These are phyloP conservation scores for Stylophora pistillata DNA, from an alignment of 64 coral and sea anemone species.

Conservation along the genomic window DNA sequence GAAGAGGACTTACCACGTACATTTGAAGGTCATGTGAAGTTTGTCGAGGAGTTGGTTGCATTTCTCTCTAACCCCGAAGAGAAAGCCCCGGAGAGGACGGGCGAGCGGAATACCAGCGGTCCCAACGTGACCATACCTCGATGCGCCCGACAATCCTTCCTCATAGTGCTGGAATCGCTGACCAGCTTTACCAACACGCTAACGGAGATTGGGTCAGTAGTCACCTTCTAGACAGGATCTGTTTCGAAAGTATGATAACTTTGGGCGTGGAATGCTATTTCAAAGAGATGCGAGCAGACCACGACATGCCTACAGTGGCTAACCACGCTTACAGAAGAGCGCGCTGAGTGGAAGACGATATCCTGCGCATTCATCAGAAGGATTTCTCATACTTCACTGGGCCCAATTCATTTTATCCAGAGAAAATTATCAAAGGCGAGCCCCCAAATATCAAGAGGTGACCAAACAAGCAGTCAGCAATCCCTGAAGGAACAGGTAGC, in stretches of 20 bases:
- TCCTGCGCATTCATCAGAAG: constrained; percentile 36
- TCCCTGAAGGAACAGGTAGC: constrained; percentile 27
- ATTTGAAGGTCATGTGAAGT: constrained; percentile 60
- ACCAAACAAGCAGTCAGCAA: constrained; percentile 1
- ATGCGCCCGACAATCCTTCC: constrained; percentile 28
- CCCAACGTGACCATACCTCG: constrained; percentile 53
- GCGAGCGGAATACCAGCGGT: constrained; percentile 45
- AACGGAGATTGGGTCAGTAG: constrained; percentile 42
- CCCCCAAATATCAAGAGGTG: neutral
- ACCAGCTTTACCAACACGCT: constrained; percentile 55
- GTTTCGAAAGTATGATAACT: constrained; percentile 48
- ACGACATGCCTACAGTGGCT: constrained; percentile 67
- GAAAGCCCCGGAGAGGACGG: constrained; percentile 38
- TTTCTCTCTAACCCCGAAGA: constrained; percentile 48
- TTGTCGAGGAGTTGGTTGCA: constrained; percentile 38
- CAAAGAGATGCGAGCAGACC: constrained; percentile 75
- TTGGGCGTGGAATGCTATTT: constrained; percentile 69
- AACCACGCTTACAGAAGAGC: constrained; percentile 38
- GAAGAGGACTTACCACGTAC: constrained; percentile 48
- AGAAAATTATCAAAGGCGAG: constrained; percentile 60
- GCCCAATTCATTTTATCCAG: constrained; percentile 49
- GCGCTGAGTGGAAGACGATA: constrained; percentile 26
- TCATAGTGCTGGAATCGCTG: constrained; percentile 58
- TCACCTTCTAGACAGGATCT: constrained; percentile 36
- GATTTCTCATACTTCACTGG: constrained; percentile 53